Percentiles rank a stretch among this genome's conserved stretches.
Conservation (phyloP, 2,888 invertebrate genomes). For the Himalopsyche japonica region DNA sequence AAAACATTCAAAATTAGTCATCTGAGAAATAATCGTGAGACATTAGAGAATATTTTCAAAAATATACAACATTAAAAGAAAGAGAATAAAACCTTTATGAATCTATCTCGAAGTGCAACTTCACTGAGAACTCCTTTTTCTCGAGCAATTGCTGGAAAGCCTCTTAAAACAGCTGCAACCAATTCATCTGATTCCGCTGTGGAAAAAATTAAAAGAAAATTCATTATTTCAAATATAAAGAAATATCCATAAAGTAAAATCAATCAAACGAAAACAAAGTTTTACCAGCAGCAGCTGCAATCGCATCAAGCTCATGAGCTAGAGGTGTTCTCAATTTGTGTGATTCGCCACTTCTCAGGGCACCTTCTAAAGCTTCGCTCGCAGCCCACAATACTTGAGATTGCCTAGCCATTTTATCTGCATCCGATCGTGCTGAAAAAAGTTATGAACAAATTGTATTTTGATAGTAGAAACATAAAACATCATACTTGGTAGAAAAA, state of each 20-base stretch:
- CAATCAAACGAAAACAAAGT: constrained; percentile 15
- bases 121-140: constrained; percentile 87
- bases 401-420: constrained; percentile 74
- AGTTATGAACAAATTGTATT: background rate
- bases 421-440: constrained; percentile 67
- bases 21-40: background rate
- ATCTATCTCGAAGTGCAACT: constrained; percentile 81
- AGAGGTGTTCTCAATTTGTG: constrained; percentile 41
- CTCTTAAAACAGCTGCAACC: constrained; percentile 74
- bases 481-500: too few species aligned
- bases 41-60: background rate
- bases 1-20: background rate
- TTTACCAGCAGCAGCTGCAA: constrained; percentile 75
- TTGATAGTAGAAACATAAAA: too few species aligned
- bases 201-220: constrained; percentile 23
- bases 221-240: background rate
- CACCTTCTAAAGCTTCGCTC: constrained; percentile 82
- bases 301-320: constrained; percentile 74
- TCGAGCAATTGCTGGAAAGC: constrained; percentile 77
- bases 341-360: constrained; percentile 67
- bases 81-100: constrained; percentile 62
- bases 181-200: constrained; percentile 75
- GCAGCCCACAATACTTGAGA: constrained; percentile 94
- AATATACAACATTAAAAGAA: background rate
- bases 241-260: background rate